Percentiles rank a stretch among this genome's conserved stretches.
Conservation (phyloP, 2,888 invertebrate species). For the Portevinia maculata region DNA sequence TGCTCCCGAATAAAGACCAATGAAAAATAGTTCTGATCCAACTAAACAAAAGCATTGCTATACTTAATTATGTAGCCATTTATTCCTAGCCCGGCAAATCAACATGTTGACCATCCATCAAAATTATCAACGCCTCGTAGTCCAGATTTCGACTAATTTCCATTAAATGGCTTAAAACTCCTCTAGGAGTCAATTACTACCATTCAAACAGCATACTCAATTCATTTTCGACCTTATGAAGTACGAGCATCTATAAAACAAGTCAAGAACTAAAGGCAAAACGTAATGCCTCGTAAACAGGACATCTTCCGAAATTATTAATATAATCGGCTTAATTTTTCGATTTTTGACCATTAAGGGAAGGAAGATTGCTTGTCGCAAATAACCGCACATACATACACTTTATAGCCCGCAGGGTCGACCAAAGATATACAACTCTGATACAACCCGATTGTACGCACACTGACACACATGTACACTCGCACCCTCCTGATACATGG, state of each 20-base stretch:
- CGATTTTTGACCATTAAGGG: constrained; percentile 73
- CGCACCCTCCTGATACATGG: constrained; percentile 60
- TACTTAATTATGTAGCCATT: too few species aligned
- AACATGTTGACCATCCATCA: constrained; percentile 16
- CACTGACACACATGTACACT: constrained; percentile 23
- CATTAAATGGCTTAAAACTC: constrained; percentile 24
- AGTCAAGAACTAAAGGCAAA: constrained; percentile 63
- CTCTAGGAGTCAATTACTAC: neutral
- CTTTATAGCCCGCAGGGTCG: constrained; percentile 64
- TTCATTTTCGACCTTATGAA: constrained; percentile 32
- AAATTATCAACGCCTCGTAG: constrained; percentile 35
- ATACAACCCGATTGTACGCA: neutral
- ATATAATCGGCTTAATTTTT: constrained; percentile 73
- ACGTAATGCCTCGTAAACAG: constrained; percentile 63
- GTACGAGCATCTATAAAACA: constrained; percentile 56
- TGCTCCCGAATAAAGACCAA: too few species aligned
- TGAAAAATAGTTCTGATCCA: too few species aligned
- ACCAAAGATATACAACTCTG: constrained; percentile 12
- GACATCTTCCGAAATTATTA: constrained; percentile 69
- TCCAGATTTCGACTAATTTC: constrained; percentile 28
- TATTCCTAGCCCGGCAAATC: too few species aligned
- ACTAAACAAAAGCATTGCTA: too few species aligned
- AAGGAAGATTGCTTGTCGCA: constrained; percentile 60
- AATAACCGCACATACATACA: constrained; percentile 29
- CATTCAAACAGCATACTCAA: neutral